Conservation (phyloP, 2,888 invertebrate genomes). For the Drosophila peninsularis region DNA sequence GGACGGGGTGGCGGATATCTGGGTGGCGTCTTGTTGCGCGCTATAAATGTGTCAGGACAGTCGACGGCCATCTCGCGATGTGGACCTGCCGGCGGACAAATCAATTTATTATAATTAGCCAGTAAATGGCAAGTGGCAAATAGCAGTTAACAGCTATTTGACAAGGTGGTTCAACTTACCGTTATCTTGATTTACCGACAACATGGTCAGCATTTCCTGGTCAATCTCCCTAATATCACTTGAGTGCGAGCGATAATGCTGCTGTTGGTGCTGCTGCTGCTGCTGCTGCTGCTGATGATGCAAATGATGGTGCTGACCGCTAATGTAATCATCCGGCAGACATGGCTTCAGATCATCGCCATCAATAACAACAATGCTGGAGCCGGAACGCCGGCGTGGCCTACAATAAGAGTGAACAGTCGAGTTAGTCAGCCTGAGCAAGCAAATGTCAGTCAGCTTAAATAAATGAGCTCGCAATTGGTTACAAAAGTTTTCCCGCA, state of each 20-base stretch:
- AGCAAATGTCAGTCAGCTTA: neutral
- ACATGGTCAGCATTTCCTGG: conserved; percentile 92
- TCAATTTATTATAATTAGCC: neutral
- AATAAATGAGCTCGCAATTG: neutral
- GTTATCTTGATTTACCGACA: conserved; percentile 88
- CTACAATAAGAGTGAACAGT: conserved; percentile 84
- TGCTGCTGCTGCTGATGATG: conserved; percentile 65
- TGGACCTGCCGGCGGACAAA: conserved; percentile 87
- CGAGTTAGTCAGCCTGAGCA: neutral
- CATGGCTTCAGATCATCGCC: conserved; percentile 88
- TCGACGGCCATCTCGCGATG: conserved; percentile 99
- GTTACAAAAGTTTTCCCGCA: no score
- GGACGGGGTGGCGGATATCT: conserved; percentile 94
- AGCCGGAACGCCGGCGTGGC: conserved; percentile 91
- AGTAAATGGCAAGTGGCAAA: neutral
- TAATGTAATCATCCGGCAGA: conserved; percentile 86
- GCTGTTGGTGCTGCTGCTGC: conserved; percentile 41
- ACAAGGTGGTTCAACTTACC: conserved; percentile 83
- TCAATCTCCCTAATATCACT: conserved; percentile 85
- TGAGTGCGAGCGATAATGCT: conserved; percentile 85
- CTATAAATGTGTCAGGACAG: conserved; percentile 97
- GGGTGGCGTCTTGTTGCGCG: conserved; percentile 95
- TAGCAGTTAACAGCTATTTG: neutral
- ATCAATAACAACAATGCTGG: conserved; percentile 92
- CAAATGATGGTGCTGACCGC: conserved; percentile 78